phyloP scores from a whole-genome alignment of 1,140 invertebrate species.

The Metopolophium dirhodum region DNA sequence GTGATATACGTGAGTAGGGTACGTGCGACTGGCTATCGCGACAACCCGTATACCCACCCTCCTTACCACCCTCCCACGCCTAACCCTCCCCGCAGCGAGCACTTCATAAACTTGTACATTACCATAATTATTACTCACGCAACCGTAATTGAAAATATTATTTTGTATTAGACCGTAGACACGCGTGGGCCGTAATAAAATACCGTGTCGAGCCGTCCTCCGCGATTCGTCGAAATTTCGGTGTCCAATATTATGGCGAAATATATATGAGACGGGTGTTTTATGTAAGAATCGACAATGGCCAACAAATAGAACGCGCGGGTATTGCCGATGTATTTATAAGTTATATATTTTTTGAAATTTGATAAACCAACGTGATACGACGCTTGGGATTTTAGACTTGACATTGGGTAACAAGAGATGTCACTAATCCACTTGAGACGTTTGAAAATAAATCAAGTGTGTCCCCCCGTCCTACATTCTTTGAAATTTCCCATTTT shows the following conservation, averaged over 20 bases:
- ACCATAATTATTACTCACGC: conserved; percentile 9
- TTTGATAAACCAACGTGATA: no score
- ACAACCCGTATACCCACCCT: background rate
- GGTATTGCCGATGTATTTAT: background rate
- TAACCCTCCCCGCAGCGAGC: no score
- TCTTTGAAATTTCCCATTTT: no score
- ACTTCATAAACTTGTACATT: background rate
- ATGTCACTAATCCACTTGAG: no score
- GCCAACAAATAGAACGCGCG: background rate
- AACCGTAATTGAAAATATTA: conserved; percentile 7
- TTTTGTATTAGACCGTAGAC: background rate
- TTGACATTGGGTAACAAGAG: no score
- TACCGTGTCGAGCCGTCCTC: background rate
- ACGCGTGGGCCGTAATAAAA: background rate
- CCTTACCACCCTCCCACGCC: background rate
- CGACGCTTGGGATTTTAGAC: no score
- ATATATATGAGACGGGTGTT: background rate
- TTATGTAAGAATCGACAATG: background rate
- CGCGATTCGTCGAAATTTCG: no score
- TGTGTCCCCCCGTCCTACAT: no score
- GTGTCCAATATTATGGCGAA: background rate
- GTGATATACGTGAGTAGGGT: background rate
- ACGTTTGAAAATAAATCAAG: no score
- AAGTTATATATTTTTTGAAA: no score
- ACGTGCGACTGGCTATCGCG: background rate